Evolutionary conservation across 2,888 invertebrate genomes (phyloP).

Genomic region (Monochamus alternatus): DNA sequence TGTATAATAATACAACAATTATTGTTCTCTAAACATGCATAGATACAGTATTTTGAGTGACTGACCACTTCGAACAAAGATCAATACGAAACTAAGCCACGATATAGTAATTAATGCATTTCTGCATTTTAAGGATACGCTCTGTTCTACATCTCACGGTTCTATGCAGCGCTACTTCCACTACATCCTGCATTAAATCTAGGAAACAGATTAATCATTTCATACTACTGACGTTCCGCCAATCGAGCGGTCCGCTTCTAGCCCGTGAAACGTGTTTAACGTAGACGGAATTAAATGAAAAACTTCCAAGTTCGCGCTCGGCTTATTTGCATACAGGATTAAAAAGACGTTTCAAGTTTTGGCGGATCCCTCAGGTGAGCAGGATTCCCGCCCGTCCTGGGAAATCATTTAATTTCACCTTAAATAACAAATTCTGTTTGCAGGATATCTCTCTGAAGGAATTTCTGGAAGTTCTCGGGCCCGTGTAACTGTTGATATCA

Average conservation of each 20-base stretch:
- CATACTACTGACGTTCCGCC: neutral
- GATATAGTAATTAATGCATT: too few species aligned
- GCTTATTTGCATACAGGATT: constrained; percentile 66
- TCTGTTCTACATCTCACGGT: too few species aligned
- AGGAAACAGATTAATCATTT: constrained; percentile 14
- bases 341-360: constrained; percentile 65
- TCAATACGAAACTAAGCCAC: too few species aligned
- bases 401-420: constrained; percentile 62
- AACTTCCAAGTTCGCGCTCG: constrained; percentile 52
- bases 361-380: constrained; percentile 57
- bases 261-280: constrained; percentile 48
- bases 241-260: neutral
- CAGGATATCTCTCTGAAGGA: neutral
- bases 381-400: constrained; percentile 53
- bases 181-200: neutral
- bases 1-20: too few species aligned
- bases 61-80: too few species aligned
- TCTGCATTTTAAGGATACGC: too few species aligned
- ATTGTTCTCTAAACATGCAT: too few species aligned
- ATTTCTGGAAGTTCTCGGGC: neutral
- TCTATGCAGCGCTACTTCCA: too few species aligned
- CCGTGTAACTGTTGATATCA: neutral
- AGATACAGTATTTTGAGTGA: too few species aligned
- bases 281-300: constrained; percentile 51
- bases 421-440: constrained; percentile 54